Conservation (phyloP, 1,140 invertebrate genomes). For the Drosophila truncata region DNA sequence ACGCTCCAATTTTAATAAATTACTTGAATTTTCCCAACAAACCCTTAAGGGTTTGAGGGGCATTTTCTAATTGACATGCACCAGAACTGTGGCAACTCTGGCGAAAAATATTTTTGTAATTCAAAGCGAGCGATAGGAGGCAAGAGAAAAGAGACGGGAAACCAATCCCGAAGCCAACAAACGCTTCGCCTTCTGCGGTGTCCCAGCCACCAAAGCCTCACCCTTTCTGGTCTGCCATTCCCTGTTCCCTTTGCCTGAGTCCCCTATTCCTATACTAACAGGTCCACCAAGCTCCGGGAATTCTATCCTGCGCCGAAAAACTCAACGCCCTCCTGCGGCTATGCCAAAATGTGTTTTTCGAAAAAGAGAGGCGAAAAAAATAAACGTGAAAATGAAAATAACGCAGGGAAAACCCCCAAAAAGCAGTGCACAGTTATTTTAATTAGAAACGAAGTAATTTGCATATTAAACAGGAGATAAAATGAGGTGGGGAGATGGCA, state of each 20-base stretch:
- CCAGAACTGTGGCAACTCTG: slow-evolving; percentile 50
- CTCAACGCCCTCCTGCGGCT: neutral
- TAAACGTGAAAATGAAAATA: slow-evolving; percentile 42
- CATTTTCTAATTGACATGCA: slow-evolving; percentile 67
- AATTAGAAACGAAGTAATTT: slow-evolving; percentile 83
- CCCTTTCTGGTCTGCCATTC: neutral
- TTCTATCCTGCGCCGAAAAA: neutral
- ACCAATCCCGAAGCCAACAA: slow-evolving; percentile 26
- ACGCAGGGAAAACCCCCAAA: slow-evolving; percentile 30
- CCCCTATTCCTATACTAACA: slow-evolving; percentile 34
- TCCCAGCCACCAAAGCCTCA: slow-evolving; percentile 8
- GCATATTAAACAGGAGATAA: slow-evolving; percentile 60
- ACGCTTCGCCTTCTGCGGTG: slow-evolving; percentile 17
- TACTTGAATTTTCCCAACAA: slow-evolving; percentile 38
- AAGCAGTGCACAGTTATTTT: slow-evolving; percentile 79
- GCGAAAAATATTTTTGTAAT: slow-evolving; percentile 76
- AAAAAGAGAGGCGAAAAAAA: slow-evolving; percentile 49
- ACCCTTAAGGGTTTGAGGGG: slow-evolving; percentile 9
- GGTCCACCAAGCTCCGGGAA: slow-evolving; percentile 56
- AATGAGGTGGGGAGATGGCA: neutral
- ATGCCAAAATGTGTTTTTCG: slow-evolving; percentile 69
- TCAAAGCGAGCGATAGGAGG: slow-evolving; percentile 46
- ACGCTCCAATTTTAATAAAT: slow-evolving; percentile 46
- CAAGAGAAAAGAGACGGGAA: slow-evolving; percentile 23
- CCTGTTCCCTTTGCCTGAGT: neutral